These are phyloP conservation scores for Ferdinandea cuprea DNA, from an alignment of 2,888 invertebrate genomes.

Conservation along the genomic window DNA sequence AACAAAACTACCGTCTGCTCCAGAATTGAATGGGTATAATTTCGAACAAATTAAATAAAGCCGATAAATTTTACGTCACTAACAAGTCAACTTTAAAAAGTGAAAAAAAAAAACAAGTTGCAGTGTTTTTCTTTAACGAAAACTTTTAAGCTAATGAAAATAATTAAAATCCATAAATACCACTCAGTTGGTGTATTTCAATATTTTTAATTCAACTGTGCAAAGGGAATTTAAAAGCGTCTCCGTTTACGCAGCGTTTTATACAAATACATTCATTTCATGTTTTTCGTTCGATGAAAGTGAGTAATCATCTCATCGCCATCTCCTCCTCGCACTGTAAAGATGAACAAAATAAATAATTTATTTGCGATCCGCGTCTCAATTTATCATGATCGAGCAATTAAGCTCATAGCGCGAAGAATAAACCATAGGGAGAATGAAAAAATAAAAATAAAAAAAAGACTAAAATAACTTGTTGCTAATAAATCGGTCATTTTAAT, in stretches of 20 bases:
- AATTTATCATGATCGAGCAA: conserved; percentile 74
- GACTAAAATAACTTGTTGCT: conserved; percentile 10
- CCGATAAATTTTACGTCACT: conserved; percentile 41
- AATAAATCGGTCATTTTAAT: conserved; percentile 73
- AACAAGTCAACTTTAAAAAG: no score
- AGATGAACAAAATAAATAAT: conserved; percentile 52
- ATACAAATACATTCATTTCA: conserved; percentile 14
- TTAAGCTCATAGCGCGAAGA: conserved; percentile 63
- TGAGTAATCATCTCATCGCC: conserved; percentile 57
- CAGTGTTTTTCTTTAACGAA: conserved; percentile 26
- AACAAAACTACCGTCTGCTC: conserved; percentile 16
- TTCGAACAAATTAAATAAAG: conserved; percentile 45
- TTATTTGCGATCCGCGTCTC: conserved; percentile 73
- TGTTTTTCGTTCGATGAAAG: conserved; percentile 27
- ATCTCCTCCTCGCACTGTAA: conserved; percentile 27
- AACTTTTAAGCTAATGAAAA: conserved; percentile 53
- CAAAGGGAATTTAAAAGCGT: conserved; percentile 31
- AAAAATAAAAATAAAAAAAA: conserved; percentile 12
- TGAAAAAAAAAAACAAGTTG: background rate
- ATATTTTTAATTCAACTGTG: conserved; percentile 15
- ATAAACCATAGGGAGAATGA: conserved; percentile 27
- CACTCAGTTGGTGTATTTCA: conserved; percentile 20
- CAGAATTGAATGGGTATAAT: conserved; percentile 9
- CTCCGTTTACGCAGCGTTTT: background rate
- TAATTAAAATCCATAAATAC: conserved; percentile 35